These are phyloP conservation scores for Cyanoliseus patagonus DNA, from an alignment of 2,113 vertebrate genomes.

Conservation along the genomic window DNA sequence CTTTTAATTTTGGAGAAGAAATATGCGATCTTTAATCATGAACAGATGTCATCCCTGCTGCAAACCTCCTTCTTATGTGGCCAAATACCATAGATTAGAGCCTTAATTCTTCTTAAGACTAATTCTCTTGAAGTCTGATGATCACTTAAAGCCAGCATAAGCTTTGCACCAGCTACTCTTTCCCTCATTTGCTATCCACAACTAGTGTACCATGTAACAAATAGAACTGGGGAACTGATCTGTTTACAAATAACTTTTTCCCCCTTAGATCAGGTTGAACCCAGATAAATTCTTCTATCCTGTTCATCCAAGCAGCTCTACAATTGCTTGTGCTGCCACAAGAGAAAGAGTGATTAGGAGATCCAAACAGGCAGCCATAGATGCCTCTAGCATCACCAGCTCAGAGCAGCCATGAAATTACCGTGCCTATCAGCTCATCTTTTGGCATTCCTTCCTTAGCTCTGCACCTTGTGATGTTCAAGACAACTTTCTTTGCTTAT, in stretches of 20 bases:
- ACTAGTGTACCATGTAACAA: accelerated
- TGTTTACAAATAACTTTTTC: background rate
- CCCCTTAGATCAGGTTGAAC: background rate
- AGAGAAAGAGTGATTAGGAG: background rate
- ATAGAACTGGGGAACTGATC: background rate
- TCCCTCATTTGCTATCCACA: background rate
- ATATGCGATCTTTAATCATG: background rate
- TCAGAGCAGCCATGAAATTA: background rate
- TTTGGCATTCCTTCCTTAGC: background rate
- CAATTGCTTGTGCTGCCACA: background rate
- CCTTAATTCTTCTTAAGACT: background rate
- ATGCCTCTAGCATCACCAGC: background rate
- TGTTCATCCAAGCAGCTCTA: background rate
- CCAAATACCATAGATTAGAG: background rate
- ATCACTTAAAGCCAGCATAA: background rate
- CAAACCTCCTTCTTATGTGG: background rate
- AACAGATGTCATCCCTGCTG: background rate
- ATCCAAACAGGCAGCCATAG: background rate
- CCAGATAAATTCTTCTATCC: background rate
- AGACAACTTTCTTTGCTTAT: background rate
- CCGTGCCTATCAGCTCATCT: accelerated
- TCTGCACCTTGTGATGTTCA: background rate
- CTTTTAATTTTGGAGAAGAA: slow-evolving; percentile 26
- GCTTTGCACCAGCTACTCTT: background rate
- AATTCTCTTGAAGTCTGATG: background rate